Base-by-base conservation (phyloP, 92 coral and sea anemone species). In the Zoanthus sansibaricus region DNA sequence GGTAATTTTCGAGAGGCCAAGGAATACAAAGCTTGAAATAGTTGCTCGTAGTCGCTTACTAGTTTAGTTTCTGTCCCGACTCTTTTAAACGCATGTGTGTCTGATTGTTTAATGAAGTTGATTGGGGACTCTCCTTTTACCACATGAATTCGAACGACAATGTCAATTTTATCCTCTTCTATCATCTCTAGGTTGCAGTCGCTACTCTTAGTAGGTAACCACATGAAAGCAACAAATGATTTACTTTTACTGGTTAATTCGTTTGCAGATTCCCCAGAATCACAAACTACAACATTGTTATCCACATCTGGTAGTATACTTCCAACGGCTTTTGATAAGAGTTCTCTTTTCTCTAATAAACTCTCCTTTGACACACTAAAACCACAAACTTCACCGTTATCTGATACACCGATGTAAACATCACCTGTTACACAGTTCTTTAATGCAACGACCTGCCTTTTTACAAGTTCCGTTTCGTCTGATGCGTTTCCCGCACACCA, bases 31-130 rank as follows among this genome's bases (percentile, higher is more conserved):
- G 91, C 91, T 45, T 70, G 83, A 78, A 91, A 94, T 5, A 94
- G 83, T 33, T 92, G 92, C 45, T 77, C 88, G 48, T 75, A 92
- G 79, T 94, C 97, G 33, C 78, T 79, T 58, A 94, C 83, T 14
- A 59, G 85, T 69, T 92, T 94, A 12, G 91, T 94, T 73, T 94
- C 95, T 10, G 95, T 73, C 1, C 95, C 97, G 5, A 90, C 93
- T 18, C 97, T 91, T 45, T 82, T 77, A 62, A 18, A 94, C 15
- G 97, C 95, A 56, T 86, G 95, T 20, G 89, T 88, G 62, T 94
- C 92, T 10, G 89, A 88, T 45, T 30, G 79, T 72, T 94, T 94
- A 12, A 58, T 56, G 46, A 94, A 92, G 49, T 86, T 78, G 1
- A 94, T 33, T 5, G 48, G 91, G 25, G 87, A 76, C n/a, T 88